A percentile compares a stretch with the other conserved stretches of the same genome.
Conservation (phyloP, 2,797 vertebrate species). For the Syngnathus acus region DNA sequence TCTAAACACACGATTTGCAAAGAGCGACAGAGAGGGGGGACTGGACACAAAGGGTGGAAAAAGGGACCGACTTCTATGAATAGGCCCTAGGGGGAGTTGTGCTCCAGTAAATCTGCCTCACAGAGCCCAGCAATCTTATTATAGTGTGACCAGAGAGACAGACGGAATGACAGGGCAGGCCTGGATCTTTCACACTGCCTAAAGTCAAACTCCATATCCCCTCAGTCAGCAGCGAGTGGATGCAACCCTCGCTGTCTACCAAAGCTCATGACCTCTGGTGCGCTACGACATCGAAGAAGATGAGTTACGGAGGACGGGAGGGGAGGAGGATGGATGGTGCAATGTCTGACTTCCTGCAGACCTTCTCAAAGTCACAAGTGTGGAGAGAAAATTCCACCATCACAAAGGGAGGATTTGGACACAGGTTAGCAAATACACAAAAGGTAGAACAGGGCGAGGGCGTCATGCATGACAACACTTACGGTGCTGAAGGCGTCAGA, state of each 20-base stretch:
- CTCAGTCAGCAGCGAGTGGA: conserved; percentile 59
- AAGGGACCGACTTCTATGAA: conserved; percentile 70
- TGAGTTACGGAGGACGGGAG: conserved; percentile 24
- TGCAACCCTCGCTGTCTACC: conserved; percentile 39
- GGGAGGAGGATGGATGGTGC: conserved; percentile 25
- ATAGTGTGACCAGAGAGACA: conserved; percentile 68
- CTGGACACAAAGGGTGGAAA: conserved; percentile 41
- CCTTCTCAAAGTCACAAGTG: conserved; percentile 40
- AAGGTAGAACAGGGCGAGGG: conserved; percentile 10
- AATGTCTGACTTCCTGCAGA: conserved; percentile 41
- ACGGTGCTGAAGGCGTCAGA: neutral
- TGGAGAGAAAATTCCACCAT: conserved; percentile 40
- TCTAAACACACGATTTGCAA: conserved; percentile 22
- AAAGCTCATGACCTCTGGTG: conserved; percentile 58
- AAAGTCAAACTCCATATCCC: conserved; percentile 62
- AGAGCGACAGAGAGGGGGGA: conserved; percentile 21
- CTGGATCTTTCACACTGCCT: conserved; percentile 61
- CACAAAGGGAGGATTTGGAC: conserved; percentile 44
- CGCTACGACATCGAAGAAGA: conserved; percentile 35
- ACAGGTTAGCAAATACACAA: conserved; percentile 37
- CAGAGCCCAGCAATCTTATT: conserved; percentile 71
- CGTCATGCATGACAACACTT: conserved; percentile 4
- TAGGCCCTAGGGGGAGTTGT: conserved; percentile 75
- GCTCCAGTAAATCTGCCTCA: conserved; percentile 74
- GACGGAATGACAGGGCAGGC: conserved; percentile 61